Conservation (phyloP, 2,797 vertebrate species). For the Parotocinclus haroldoi region DNA sequence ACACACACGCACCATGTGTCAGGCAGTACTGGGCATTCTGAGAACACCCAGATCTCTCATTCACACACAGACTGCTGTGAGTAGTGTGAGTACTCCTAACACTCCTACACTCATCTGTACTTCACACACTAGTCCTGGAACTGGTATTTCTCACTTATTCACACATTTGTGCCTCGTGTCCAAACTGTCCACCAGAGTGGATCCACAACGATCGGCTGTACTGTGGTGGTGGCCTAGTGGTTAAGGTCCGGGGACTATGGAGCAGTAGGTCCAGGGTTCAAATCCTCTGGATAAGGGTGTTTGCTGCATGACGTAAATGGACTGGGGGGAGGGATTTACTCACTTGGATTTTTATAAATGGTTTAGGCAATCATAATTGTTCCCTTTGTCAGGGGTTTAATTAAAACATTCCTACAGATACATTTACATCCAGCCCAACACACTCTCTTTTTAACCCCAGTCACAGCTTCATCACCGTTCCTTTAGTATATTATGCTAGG, state of each 20-base stretch:
- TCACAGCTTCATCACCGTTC: conserved; percentile 4
- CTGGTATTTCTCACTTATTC: not conserved
- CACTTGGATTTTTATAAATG: no score
- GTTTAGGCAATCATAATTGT: no score
- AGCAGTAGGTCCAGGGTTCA: no score
- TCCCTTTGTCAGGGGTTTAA: not conserved
- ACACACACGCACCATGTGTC: not conserved
- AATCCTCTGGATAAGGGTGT: no score
- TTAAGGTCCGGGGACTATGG: no score
- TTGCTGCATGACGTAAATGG: no score
- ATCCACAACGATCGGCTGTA: no score
- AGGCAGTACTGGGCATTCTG: not conserved
- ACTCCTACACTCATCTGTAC: not conserved
- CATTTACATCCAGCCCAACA: conserved; percentile 1
- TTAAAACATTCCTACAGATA: conserved; percentile 1
- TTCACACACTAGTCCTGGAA: not conserved
- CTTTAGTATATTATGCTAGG: not conserved
- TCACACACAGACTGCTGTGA: not conserved
- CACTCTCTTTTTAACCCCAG: not conserved
- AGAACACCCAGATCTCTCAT: not conserved
- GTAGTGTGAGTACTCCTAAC: not conserved
- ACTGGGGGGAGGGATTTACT: no score
- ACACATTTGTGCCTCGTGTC: not conserved
- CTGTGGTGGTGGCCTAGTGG: no score
- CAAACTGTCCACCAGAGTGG: not conserved